Evolutionary conservation across 2,888 invertebrate genomes (phyloP), one percentile per base, ranked within the genome.

Genomic region (Mylabris sibirica): DNA sequence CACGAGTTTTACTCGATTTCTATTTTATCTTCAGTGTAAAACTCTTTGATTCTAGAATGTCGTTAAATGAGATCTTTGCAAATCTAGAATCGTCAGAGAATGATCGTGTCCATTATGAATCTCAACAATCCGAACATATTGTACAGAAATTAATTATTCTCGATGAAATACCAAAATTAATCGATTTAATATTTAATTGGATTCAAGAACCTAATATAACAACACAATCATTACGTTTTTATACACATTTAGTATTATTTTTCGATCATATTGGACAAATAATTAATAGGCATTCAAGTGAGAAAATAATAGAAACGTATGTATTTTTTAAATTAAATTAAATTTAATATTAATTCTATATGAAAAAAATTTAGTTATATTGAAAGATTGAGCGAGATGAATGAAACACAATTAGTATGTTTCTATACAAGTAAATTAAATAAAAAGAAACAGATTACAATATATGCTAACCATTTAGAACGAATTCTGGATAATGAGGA

Each of bases 131-230:
- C 59, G 90, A 92, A 77, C 92, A 93, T 78, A 86, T 91, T 8
- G 92, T 97, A 68, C 96, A 97, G 82, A 93, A 95, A 76, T 90
- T 91, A 80, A 85, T 98, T 24, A 96, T 98, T 83, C 86, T 97
- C 2, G 94, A 95, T 74, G 92, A 95, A 79, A 86, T 92, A n/a
- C 87, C 89, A 14, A 87, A 90, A 60, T 86, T 97, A 64, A 88
- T 96, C 85, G 89, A 91, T 74, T 89, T 90, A 72, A 89, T 95
- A 75, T 87, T 90, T 61, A 84, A 85, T 12, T 93, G 93, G 91
- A 81, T 92, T 53, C 88, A 90, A 35, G 86, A 84, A 67, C 83
- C 85, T 26, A 86, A 86, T 57, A 41, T 71, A 9, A 81, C 86
- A 0, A 80, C 88, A 0, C 90, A 90, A 60, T 90, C 94, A 74